Evolutionary conservation across 2,888 invertebrate genomes (phyloP).

Genomic region (Invenusta paracnida): DNA sequence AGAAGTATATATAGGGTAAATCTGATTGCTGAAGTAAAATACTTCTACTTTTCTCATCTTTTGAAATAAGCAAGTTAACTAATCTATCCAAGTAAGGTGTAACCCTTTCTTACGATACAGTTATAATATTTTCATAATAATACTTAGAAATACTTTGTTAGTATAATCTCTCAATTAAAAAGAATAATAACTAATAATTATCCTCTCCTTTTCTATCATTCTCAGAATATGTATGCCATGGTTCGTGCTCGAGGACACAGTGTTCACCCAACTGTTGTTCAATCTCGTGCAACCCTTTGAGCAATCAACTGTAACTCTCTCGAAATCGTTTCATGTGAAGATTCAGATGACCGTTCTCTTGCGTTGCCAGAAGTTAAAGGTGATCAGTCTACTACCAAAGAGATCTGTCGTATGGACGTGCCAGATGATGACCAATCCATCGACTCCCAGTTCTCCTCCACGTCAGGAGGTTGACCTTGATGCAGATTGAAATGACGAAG

Average conservation of each 20-base stretch:
- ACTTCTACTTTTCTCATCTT: not conserved
- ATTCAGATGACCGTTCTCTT: constrained; percentile 10
- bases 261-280: constrained; percentile 22
- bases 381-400: not conserved
- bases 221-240: not conserved
- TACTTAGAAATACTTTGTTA: not conserved
- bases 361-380: constrained; percentile 6
- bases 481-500: constrained; percentile 20
- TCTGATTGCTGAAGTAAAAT: not conserved
- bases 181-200: not conserved
- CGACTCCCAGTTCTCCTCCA: not conserved
- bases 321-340: not conserved
- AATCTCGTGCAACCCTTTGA: constrained; percentile 13
- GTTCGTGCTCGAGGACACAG: constrained; percentile 23
- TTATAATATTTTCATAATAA: constrained; percentile 1
- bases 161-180: constrained; percentile 9
- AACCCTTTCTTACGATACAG: not conserved
- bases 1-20: not conserved
- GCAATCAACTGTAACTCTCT: constrained; percentile 16
- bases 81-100: not conserved
- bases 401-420: constrained; percentile 23
- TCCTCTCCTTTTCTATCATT: constrained; percentile 1
- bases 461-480: not conserved
- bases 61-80: not conserved
- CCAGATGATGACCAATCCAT: not conserved